Base-by-base conservation (phyloP, 2,797 vertebrate species). In the Petrocephalus schoutedeni region DNA sequence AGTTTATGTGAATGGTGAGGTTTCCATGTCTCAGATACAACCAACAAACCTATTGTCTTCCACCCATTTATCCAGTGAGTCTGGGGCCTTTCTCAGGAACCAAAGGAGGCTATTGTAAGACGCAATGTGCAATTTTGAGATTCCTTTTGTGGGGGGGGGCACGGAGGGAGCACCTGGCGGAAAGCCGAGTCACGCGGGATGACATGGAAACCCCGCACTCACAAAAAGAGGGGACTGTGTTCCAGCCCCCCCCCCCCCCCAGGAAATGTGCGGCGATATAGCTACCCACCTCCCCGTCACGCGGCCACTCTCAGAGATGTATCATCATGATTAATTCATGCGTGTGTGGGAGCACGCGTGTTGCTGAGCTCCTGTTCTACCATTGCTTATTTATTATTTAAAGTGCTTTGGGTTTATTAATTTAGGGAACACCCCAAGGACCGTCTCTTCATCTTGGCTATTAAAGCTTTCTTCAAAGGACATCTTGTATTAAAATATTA, bases 401-500 rank as follows among this genome's bases (percentile, higher is more conserved):
- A 23, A 36, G 56, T 86, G 85, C n/a, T 19, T 58, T 32, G 32
- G n/a, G 23, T 86, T 57, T 86, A 86, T 85, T 85, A 54, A 86
- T 86, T 36, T 82, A 90, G 90, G 87, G 87, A 89, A 89, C 89
- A 85, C 83, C 91, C 90, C 89, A 89, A 91, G 87, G 90, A 88
- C 88, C 59, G 3, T 84, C 77, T 87, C 90, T 92, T 91, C 92
- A 86, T 90, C 49, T 82, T 74, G 23, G 45, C n/a, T 61, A 16
- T 85, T 90, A 56, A 85, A 21, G 71, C 90, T 87, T 88, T 89
- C 80, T 86, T 90, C 58, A 87, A 86, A 92, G 91, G 90, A 89
- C 87, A 82, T 91, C 86, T 90, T 91, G 56, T 89, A 59, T 90
- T 82, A 45, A 90, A 91, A 89, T 88, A 91, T 92, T 86, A 85